Evolutionary conservation across 2,888 invertebrate genomes (phyloP), one percentile per base, ranked within the genome.

Genomic region (Andrena minutula): DNA sequence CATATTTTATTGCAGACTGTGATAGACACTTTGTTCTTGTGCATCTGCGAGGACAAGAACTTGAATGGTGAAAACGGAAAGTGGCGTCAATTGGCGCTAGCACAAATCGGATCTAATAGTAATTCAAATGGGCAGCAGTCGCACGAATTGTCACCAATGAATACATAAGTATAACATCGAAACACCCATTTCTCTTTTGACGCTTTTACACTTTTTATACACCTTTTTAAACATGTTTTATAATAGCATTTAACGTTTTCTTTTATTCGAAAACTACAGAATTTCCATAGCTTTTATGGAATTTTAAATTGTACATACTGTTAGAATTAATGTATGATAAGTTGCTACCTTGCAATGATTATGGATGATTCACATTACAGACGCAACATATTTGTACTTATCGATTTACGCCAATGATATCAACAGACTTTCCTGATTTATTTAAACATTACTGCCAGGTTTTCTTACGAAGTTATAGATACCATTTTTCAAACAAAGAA

Each of bases 21-120:
- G 10, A 97, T 99, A 7, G 99, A 99, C 93, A 98, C 99, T 0
- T 94, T 99, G 72, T 98, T 99, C 94, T 94, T 99, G 83, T 99
- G 99, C 93, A 98, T 98, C 90, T 99, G 98, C 92, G 98, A 99
- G 93, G 98, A 98, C 93, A 97, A 97, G 94, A 97, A 97, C 79
- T 95, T 97, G 93, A 98, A 98, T 92, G 97, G 97, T 1, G 95
- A 95, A 0, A 96, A 96, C 32, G 97, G 96, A 10, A 92, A 93
- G 70, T 94, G 94, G 93, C 92, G 92, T 35, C 92, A 93, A 41
- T 93, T 92, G 6, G 91, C 91, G 26, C 85, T 94, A 60, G 93
- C 92, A 56, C 91, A 92, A 80, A 90, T 93, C 61, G 92, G 53
- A 60, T 81, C 88, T 35, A 91, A 88, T 79, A 87, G 88, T 61